Percentiles rank a stretch among this genome's conserved stretches.
Evolutionary conservation across 2,113 vertebrate species (phyloP).

Genomic region (Haliaeetus leucogaster): DNA sequence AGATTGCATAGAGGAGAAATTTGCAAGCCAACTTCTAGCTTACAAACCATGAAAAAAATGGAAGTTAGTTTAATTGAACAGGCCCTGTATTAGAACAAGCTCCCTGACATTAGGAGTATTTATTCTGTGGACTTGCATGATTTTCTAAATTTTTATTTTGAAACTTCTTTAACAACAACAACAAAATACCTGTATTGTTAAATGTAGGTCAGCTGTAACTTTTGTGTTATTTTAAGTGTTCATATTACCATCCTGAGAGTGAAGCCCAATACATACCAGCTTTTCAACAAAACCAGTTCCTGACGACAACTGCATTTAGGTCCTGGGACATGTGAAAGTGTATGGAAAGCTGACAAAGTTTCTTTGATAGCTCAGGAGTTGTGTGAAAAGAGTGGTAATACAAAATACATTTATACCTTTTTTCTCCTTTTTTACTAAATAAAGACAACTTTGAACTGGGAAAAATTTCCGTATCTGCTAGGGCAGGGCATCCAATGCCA

Average conservation of each 20-base stretch:
- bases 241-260: background rate
- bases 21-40: background rate
- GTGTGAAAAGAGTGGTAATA: background rate
- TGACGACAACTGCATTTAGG: background rate
- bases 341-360: background rate
- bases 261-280: background rate
- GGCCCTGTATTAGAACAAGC: background rate
- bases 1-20: background rate
- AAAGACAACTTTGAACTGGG: background rate
- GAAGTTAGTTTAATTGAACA: background rate
- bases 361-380: background rate
- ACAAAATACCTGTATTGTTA: background rate
- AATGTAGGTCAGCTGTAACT: background rate
- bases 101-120: background rate
- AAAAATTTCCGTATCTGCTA: background rate
- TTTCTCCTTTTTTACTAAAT: background rate
- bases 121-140: background rate
- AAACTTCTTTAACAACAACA: background rate
- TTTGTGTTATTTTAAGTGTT: background rate
- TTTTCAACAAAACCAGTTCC: constrained; percentile 11
- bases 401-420: background rate
- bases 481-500: background rate
- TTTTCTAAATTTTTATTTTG: background rate
- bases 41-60: background rate
- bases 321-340: background rate